These are phyloP conservation scores for Atherinosoma microstoma DNA, from an alignment of 2,797 vertebrate species.

Conservation along the genomic window DNA sequence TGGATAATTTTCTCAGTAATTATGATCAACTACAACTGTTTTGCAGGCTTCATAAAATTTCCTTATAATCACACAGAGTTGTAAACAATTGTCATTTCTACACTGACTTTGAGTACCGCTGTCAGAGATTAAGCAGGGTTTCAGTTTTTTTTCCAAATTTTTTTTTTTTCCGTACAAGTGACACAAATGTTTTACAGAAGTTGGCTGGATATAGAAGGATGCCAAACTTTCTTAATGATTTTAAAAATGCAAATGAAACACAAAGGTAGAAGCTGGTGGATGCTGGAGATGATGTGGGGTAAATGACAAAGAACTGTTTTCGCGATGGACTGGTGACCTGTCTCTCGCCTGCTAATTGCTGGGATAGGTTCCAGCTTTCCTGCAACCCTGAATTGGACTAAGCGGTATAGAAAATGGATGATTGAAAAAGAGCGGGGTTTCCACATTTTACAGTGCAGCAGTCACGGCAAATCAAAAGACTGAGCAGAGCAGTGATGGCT, in stretches of 20 bases:
- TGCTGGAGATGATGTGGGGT: too few species aligned
- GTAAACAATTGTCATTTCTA: neutral
- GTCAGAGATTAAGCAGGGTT: neutral
- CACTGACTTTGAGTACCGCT: neutral
- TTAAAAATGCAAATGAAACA: neutral
- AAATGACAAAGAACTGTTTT: too few species aligned
- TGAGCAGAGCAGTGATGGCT: neutral
- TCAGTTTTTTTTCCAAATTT: constrained; percentile 1
- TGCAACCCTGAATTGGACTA: too few species aligned
- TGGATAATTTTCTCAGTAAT: too few species aligned
- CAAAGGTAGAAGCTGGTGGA: neutral
- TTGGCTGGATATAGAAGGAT: neutral
- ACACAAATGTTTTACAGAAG: neutral
- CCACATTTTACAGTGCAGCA: neutral
- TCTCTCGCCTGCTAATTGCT: too few species aligned
- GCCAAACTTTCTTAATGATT: neutral
- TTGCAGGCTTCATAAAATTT: neutral
- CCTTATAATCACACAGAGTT: neutral
- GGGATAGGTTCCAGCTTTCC: too few species aligned
- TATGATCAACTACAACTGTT: too few species aligned
- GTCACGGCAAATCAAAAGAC: neutral
- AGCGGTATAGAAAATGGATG: too few species aligned
- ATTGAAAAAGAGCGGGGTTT: neutral
- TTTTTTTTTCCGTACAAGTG: neutral
- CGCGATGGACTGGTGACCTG: too few species aligned